Evolutionary conservation across 2,113 vertebrate species (phyloP), one percentile per base, ranked within the genome.

Genomic region (Plectropomus leopardus): DNA sequence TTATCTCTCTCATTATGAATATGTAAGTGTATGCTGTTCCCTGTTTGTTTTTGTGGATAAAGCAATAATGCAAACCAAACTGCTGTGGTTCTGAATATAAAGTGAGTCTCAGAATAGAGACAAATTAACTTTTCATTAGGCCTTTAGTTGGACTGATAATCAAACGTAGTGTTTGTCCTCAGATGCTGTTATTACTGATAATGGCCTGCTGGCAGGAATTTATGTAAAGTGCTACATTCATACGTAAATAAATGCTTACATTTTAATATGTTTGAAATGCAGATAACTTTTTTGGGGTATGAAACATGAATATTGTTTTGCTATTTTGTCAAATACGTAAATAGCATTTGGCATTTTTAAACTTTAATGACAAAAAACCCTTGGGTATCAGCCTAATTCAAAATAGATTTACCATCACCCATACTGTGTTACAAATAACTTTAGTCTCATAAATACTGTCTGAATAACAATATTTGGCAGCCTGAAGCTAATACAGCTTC

Each of bases 261-360:
- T 63, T 53, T 76, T 6, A 55, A 77, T 77, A 5, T 73, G n/a
- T 78, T 53, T 71, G n/a, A 40, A 79, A 81, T 76, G 74, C 74
- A 84, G 69, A 86, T 78, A 59, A 57, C 21, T 67, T 78, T 79
- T 78, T 55, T 6, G 0, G 13, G 50, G 48, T 73, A 60, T 59
- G 36, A 73, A 85, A 79, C 23, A 21, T 80, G 77, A 55, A 74
- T 78, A 67, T 81, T 85, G 68, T 72, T 86, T 73, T 69, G 28
- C 8, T 24, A 36, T 79, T 83, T 57, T 61, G 26, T 65, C 48
- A 66, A 34, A 77, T 65, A 70, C 69, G 40, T 67, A 76, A 77
- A 57, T 53, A 69, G 36, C 23, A 68, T 65, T 82, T 61, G 63
- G 40, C 45, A 45, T 45, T 48, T 85, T 88, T 69, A 67, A 84